Evolutionary conservation across 2,797 vertebrate species (phyloP), one percentile per base, ranked within the genome.

Genomic region (Loris lydekkerianus): DNA sequence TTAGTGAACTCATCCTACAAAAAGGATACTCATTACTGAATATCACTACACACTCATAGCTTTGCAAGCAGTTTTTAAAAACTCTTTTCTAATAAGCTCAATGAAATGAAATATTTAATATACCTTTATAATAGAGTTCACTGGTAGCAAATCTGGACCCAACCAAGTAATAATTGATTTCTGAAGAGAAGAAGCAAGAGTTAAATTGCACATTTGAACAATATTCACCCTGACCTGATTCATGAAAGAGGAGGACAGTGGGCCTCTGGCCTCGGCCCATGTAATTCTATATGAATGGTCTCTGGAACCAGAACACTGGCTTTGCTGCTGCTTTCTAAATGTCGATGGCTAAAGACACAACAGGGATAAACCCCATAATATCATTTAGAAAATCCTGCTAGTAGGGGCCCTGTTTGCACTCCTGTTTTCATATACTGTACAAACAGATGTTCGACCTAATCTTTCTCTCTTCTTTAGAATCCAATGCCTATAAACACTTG

Each of bases 291-390:
- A 91, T 67, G 80, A 87, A 93, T 20, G 10, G 23, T 82, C 76
- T 81, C 65, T 25, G 72, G 61, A 89, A 96, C 80, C 37, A 23
- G 15, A 92, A 80, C 67, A 46, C 40, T 49, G 43, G 49, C 75
- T 95, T 94, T 91, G 75, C 21, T 21, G 58, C 86, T 58, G 43
- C 63, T 93, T 94, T 87, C 93, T 72, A 94, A 96, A 96, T 80
- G 86, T 37, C 73, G 82, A 61, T 83, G 53, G 29, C 84, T 90
- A 93, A 89, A 86, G 67, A 75, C 80, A 86, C 27, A 91, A 70
- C 43, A 61, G 94, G 77, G 61, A 82, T 75, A 49, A 93, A 63
- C 69, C 61, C 34, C 56, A 91, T 72, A 89, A 84, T 23, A 61
- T 14, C 83, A 87, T 43, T 82, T 43, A 34, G 40, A 86, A 93